Conservation (phyloP, 2,888 invertebrate genomes). For the Xestia xanthographa region DNA sequence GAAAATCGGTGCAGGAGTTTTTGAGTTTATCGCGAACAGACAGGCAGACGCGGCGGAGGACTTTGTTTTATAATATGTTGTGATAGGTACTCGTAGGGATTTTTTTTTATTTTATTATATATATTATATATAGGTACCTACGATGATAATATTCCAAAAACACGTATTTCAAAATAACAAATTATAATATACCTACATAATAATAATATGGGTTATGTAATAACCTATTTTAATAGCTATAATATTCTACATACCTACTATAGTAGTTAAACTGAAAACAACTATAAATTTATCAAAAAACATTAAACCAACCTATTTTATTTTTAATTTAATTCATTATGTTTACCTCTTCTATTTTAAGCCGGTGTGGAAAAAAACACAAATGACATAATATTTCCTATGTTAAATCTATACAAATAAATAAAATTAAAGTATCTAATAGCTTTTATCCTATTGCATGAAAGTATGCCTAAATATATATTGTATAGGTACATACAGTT, state of each 20-base stretch:
- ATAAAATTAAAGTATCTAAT: too few species aligned
- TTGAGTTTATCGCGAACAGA: too few species aligned
- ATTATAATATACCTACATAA: too few species aligned
- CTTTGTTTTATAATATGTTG: too few species aligned
- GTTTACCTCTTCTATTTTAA: not conserved
- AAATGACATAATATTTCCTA: not conserved
- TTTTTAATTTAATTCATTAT: not conserved
- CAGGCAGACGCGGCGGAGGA: too few species aligned
- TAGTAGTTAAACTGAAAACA: not conserved
- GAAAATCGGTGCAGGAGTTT: too few species aligned
- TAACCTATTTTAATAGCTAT: not conserved
- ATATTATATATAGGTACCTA: not conserved
- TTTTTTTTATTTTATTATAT: not conserved
- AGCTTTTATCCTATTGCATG: too few species aligned
- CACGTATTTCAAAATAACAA: not conserved
- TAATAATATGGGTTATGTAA: too few species aligned
- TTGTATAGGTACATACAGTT: too few species aligned
- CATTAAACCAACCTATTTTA: not conserved
- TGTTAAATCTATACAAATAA: too few species aligned
- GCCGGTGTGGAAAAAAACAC: not conserved
- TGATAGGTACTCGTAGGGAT: not conserved
- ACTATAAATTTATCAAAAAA: slow-evolving; percentile 1
- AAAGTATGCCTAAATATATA: too few species aligned
- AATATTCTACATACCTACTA: not conserved
- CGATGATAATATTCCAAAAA: not conserved